phyloP scores from a whole-genome alignment of 2,113 vertebrate species.

The Hypanus sabinus region DNA sequence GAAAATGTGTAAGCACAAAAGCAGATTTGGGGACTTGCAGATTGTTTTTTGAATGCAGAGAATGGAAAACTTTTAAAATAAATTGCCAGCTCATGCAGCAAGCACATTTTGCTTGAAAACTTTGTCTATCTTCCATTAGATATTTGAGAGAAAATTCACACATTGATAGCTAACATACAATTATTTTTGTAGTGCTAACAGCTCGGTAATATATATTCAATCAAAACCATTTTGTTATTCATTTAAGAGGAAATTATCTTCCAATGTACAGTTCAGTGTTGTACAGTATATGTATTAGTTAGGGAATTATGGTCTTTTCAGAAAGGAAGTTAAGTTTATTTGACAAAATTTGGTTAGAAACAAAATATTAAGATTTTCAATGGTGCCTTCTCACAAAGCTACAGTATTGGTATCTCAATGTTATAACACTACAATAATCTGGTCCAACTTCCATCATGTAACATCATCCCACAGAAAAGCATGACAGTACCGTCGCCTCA shows the following conservation, averaged over 20 bases:
- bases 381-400: neutral
- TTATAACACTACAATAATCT: neutral
- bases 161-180: neutral
- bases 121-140: neutral
- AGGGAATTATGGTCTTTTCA: neutral
- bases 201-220: neutral
- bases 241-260: neutral
- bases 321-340: neutral
- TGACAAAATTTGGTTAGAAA: neutral
- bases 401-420: neutral
- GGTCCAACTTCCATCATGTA: neutral
- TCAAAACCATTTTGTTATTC: neutral
- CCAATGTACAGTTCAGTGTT: neutral
- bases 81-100: neutral
- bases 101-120: neutral
- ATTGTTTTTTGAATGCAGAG: neutral
- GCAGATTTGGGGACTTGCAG: neutral
- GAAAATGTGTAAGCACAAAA: too few relatives aligned
- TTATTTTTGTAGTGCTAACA: neutral
- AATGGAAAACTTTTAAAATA: neutral
- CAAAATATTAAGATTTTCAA: neutral
- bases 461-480: too few relatives aligned
- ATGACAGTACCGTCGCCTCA: too few relatives aligned
- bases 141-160: neutral
- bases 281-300: neutral